phyloP scores from a whole-genome alignment of 2,888 invertebrate genomes.

The Aromia moschata region DNA sequence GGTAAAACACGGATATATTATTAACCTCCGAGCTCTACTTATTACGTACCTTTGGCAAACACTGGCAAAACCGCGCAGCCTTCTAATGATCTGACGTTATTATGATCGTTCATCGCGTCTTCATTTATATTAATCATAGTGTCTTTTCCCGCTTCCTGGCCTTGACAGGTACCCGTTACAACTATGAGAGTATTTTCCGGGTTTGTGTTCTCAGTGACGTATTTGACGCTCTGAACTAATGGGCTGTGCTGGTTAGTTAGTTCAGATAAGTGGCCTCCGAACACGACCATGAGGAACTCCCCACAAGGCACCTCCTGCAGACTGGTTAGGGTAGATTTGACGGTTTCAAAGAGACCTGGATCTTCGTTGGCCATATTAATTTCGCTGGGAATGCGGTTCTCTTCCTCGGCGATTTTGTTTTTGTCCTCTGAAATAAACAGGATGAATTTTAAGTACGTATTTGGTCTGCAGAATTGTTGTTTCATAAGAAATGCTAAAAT shows the following conservation, averaged over 20 bases:
- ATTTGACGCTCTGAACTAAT: slow-evolving; percentile 51
- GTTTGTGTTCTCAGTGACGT: slow-evolving; percentile 51
- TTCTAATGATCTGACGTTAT: too few species aligned
- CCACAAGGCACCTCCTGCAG: slow-evolving; percentile 43
- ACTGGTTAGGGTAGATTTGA: slow-evolving; percentile 45
- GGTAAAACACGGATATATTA: too few species aligned
- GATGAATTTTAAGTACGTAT: too few species aligned
- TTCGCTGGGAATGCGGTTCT: slow-evolving; percentile 20
- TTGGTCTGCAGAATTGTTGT: too few species aligned
- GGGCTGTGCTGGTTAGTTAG: slow-evolving; percentile 48
- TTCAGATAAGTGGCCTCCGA: slow-evolving; percentile 49
- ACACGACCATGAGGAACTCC: slow-evolving; percentile 50
- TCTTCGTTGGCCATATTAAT: slow-evolving; percentile 36
- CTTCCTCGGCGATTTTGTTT: slow-evolving; percentile 33
- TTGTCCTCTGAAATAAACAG: slow-evolving; percentile 30
- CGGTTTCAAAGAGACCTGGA: slow-evolving; percentile 47
- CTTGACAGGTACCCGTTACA: slow-evolving; percentile 50
- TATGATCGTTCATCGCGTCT: slow-evolving; percentile 19
- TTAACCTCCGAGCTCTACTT: too few species aligned
- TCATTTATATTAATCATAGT: neutral
- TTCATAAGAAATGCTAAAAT: too few species aligned
- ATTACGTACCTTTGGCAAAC: slow-evolving; percentile 48
- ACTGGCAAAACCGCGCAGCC: slow-evolving; percentile 36
- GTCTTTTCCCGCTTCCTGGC: slow-evolving; percentile 15
- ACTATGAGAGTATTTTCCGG: slow-evolving; percentile 50